phyloP scores from a whole-genome alignment of 2,113 vertebrate genomes.

The Scomber colias region DNA sequence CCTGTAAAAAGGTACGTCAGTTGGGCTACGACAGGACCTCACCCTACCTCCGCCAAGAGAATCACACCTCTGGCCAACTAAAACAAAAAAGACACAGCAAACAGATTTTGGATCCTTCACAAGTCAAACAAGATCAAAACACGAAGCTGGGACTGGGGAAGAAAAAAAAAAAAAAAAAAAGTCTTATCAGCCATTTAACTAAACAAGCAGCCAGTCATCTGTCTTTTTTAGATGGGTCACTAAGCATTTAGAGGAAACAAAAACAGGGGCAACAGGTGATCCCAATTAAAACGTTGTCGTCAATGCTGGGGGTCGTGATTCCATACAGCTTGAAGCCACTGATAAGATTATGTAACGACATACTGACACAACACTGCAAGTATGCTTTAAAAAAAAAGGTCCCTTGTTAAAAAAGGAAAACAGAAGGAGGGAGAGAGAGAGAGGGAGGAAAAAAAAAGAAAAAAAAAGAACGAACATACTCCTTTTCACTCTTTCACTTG shows the following conservation, averaged over 20 bases:
- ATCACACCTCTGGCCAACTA: slow-evolving; percentile 55
- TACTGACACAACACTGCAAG: slow-evolving; percentile 38
- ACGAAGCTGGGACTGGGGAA: slow-evolving; percentile 27
- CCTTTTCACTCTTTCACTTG: slow-evolving; percentile 63
- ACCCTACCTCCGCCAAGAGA: slow-evolving; percentile 29
- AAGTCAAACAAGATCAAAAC: slow-evolving; percentile 68
- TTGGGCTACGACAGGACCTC: slow-evolving; percentile 50
- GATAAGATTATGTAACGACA: slow-evolving; percentile 45
- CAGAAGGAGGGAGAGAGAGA: slow-evolving; percentile 1
- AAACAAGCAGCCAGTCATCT: slow-evolving; percentile 32
- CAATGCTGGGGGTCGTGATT: not conserved
- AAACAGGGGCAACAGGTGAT: slow-evolving; percentile 35
- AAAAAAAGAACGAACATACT: slow-evolving; percentile 17
- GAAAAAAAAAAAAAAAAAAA: slow-evolving; percentile 45
- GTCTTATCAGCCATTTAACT: slow-evolving; percentile 22
- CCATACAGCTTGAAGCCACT: slow-evolving; percentile 17
- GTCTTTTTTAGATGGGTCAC: slow-evolving; percentile 29
- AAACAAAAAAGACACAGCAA: slow-evolving; percentile 53
- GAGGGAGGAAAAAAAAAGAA: not conserved
- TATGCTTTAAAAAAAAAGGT: not conserved
- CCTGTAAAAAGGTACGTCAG: slow-evolving; percentile 20
- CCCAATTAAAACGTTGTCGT: slow-evolving; percentile 36
- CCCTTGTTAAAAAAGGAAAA: slow-evolving; percentile 25
- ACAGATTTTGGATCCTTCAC: slow-evolving; percentile 57
- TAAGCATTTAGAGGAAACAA: slow-evolving; percentile 38